A percentile compares a stretch with the other conserved stretches of the same genome.
These are phyloP conservation scores for Leptothorax acervorum DNA, from an alignment of 2,888 invertebrate species.

Conservation along the genomic window DNA sequence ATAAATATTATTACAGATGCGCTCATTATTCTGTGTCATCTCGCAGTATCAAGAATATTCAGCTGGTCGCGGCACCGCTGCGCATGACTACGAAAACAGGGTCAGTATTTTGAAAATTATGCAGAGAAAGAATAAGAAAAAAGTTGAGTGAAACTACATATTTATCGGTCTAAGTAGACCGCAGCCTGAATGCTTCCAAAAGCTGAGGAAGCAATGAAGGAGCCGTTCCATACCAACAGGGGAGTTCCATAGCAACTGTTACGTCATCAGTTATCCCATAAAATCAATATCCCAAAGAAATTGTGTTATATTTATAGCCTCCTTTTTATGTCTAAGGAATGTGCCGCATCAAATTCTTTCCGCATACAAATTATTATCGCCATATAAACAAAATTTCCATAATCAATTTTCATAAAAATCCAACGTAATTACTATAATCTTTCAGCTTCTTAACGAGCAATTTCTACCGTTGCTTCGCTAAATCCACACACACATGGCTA, in stretches of 20 bases:
- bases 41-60: constrained; percentile 95
- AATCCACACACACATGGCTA: background rate
- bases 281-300: constrained; percentile 20
- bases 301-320: background rate
- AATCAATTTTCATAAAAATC: background rate
- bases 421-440: background rate
- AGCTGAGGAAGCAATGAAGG: constrained; percentile 5
- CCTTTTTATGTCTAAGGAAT: background rate
- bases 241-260: too few relatives aligned
- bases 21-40: constrained; percentile 93
- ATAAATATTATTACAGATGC: constrained; percentile 88
- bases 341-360: background rate
- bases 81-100: constrained; percentile 88
- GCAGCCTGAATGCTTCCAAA: too few relatives aligned
- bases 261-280: constrained; percentile 3
- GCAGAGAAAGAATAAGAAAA: constrained; percentile 66
- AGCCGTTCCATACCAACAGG: background rate
- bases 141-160: constrained; percentile 67
- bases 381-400: background rate
- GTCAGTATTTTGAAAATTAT: constrained; percentile 83
- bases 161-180: too few relatives aligned
- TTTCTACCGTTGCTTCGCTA: background rate
- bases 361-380: background rate
- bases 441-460: too few relatives aligned
- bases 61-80: constrained; percentile 90